These are phyloP conservation scores for Diorhabda sublineata DNA, from an alignment of 1,140 invertebrate species.

Conservation along the genomic window DNA sequence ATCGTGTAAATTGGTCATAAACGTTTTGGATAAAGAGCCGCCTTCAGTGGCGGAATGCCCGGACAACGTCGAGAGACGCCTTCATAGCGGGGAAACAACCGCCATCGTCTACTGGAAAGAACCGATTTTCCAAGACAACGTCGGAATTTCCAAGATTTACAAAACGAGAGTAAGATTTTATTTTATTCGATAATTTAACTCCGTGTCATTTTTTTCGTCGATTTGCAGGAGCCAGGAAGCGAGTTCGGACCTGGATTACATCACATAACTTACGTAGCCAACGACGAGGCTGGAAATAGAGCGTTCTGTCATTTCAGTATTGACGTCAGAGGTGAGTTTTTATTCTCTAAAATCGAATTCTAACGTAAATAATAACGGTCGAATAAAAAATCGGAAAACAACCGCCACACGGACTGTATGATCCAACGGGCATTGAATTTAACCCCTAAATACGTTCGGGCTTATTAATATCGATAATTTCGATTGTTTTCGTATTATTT, in stretches of 20 bases:
- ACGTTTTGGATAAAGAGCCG: constrained; percentile 57
- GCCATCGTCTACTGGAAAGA: constrained; percentile 63
- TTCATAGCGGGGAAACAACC: constrained; percentile 53
- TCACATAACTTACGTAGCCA: constrained; percentile 60
- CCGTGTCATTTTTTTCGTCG: not conserved
- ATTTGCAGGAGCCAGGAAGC: constrained; percentile 55
- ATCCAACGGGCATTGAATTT: too few relatives aligned
- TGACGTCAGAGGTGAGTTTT: constrained; percentile 52
- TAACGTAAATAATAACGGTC: too few relatives aligned
- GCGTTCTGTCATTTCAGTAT: constrained; percentile 61
- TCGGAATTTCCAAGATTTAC: constrained; percentile 54
- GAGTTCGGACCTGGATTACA: constrained; percentile 56
- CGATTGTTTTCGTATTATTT: constrained; percentile 11
- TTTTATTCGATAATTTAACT: not conserved
- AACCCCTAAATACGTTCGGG: too few relatives aligned
- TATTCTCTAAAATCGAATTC: too few relatives aligned
- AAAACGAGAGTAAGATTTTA: constrained; percentile 57
- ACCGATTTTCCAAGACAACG: constrained; percentile 63
- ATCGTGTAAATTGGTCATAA: constrained; percentile 59
- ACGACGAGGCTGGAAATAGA: constrained; percentile 58
- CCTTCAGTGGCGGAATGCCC: constrained; percentile 60
- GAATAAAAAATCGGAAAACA: too few relatives aligned
- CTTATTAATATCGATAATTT: too few relatives aligned
- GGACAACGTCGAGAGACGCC: constrained; percentile 56
- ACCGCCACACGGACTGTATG: too few relatives aligned